Percentiles rank a stretch among this genome's conserved stretches.
These are phyloP conservation scores for Phylloscopus whistleri DNA, from an alignment of 2,113 vertebrate genomes.

Conservation along the genomic window DNA sequence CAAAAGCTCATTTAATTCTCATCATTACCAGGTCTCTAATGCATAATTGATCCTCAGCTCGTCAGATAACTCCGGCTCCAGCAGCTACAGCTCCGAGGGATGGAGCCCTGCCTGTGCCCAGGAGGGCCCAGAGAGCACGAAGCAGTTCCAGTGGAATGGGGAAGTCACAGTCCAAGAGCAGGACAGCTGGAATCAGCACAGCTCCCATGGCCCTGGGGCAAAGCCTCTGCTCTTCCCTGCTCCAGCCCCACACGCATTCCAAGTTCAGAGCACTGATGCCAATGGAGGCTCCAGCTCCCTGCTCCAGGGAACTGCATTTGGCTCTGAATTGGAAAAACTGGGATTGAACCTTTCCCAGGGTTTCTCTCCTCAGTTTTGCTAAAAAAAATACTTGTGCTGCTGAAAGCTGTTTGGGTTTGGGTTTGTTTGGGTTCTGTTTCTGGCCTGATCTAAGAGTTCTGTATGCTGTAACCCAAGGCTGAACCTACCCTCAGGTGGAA, in stretches of 20 bases:
- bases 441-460: neutral
- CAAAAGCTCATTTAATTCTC: slow-evolving; percentile 71
- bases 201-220: neutral
- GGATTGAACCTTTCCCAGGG: neutral
- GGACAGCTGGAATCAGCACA: neutral
- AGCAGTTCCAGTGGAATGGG: neutral
- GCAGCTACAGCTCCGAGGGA: neutral
- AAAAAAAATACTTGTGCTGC: neutral
- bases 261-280: accelerated
- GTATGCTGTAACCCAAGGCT: neutral
- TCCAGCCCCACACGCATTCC: neutral
- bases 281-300: accelerated
- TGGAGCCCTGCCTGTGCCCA: neutral
- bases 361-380: neutral
- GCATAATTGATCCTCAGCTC: slow-evolving; percentile 68
- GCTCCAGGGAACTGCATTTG: neutral
- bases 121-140: neutral
- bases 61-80: neutral
- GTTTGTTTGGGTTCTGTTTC: neutral
- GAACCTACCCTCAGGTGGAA: neutral
- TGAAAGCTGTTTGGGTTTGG: neutral
- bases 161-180: neutral
- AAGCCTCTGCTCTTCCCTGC: neutral
- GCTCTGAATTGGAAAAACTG: neutral
- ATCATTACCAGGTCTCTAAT: slow-evolving; percentile 64